These are phyloP conservation scores for Drosophila ananassae DNA, from an alignment of 1,140 invertebrate species.

Conservation along the genomic window DNA sequence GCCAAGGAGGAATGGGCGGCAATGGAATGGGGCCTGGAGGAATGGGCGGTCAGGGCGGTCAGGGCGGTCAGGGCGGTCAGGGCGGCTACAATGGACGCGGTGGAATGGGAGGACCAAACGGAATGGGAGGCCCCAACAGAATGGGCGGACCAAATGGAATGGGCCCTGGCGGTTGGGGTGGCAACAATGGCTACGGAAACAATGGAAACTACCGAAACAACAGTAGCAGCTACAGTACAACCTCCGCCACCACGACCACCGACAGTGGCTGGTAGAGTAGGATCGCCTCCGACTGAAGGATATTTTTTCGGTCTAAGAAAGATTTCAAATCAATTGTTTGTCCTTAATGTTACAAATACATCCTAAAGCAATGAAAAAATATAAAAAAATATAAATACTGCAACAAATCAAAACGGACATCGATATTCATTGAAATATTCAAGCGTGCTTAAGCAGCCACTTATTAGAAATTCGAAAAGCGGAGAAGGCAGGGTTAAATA, in stretches of 20 bases:
- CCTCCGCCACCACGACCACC: constrained; percentile 12
- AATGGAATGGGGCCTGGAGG: constrained; percentile 3
- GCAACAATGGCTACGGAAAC: neutral
- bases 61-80: neutral
- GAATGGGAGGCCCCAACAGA: neutral
- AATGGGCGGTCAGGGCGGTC: neutral
- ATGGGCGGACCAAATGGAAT: neutral
- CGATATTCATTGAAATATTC: constrained; percentile 24
- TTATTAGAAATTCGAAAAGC: constrained; percentile 7
- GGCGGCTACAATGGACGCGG: neutral
- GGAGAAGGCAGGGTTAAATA: constrained; percentile 1
- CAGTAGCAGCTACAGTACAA: constrained; percentile 3
- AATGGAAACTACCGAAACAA: constrained; percentile 6
- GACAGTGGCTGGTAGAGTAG: constrained; percentile 15
- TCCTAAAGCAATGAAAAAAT: neutral
- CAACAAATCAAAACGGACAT: neutral
- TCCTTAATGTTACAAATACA: constrained; percentile 11
- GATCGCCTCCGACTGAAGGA: neutral
- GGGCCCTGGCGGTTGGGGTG: constrained; percentile 4
- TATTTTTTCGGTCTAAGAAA: neutral
- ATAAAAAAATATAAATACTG: neutral
- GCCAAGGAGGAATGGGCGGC: neutral
- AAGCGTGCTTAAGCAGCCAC: constrained; percentile 20
- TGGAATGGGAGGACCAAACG: constrained; percentile 1
- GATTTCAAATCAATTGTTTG: neutral